These are phyloP conservation scores for Drosophila aldrichi DNA, from an alignment of 2,888 invertebrate species.

Conservation along the genomic window DNA sequence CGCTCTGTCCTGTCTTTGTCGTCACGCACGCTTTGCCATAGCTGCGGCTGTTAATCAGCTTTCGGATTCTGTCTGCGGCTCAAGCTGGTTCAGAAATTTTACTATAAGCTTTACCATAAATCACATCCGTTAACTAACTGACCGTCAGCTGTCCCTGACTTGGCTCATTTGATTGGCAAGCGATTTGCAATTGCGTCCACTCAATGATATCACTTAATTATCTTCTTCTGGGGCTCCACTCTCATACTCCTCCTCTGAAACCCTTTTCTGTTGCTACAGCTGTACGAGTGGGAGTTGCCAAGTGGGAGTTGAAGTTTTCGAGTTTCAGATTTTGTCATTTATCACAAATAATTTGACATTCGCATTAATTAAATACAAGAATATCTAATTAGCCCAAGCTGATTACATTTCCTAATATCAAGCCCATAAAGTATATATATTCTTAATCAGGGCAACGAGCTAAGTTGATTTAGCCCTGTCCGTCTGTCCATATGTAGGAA, in stretches of 20 bases:
- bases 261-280: background rate
- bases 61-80: conserved; percentile 1
- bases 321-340: conserved; percentile 11
- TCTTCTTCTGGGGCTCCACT: background rate
- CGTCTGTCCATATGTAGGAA: too few relatives aligned
- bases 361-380: conserved; percentile 5
- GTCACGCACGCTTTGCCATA: conserved; percentile 59
- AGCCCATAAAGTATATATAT: too few relatives aligned
- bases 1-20: conserved; percentile 14
- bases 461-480: too few relatives aligned
- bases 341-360: conserved; percentile 9
- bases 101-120: conserved; percentile 72
- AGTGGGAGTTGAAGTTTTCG: background rate
- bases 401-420: conserved; percentile 3
- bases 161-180: conserved; percentile 56
- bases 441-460: too few relatives aligned
- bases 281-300: background rate
- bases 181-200: conserved; percentile 45
- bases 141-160: conserved; percentile 67
- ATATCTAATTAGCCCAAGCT: conserved; percentile 20
- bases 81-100: conserved; percentile 53
- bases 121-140: conserved; percentile 66
- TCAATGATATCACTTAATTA: conserved; percentile 62
- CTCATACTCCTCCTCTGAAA: background rate
- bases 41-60: conserved; percentile 62